These are phyloP conservation scores for Metallyticus violacea DNA, from an alignment of 2,888 invertebrate genomes.

Conservation along the genomic window DNA sequence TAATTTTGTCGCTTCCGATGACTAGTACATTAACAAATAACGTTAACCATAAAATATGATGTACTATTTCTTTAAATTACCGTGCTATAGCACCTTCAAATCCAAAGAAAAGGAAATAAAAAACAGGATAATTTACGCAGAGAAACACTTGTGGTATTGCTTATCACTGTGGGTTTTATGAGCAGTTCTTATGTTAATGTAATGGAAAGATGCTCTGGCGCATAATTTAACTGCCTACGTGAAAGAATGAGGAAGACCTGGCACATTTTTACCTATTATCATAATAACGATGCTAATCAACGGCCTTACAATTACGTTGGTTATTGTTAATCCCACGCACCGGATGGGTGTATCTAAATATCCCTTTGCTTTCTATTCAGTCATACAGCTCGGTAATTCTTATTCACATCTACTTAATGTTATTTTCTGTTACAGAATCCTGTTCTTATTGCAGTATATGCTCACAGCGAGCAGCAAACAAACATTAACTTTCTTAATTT, in stretches of 20 bases:
- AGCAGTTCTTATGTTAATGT: neutral
- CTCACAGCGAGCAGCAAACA: neutral
- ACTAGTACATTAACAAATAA: too few relatives aligned
- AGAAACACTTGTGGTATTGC: neutral
- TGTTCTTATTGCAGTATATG: neutral
- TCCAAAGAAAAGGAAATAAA: too few relatives aligned
- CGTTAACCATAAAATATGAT: too few relatives aligned
- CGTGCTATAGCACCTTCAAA: too few relatives aligned
- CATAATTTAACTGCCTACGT: neutral
- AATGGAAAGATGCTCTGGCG: neutral
- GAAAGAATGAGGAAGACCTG: neutral
- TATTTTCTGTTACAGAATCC: neutral
- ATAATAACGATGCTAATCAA: neutral
- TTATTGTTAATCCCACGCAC: neutral
- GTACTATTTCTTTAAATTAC: too few relatives aligned
- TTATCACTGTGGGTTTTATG: neutral
- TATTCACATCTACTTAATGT: neutral
- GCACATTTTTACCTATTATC: too few relatives aligned
- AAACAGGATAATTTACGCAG: neutral
- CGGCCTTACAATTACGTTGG: neutral
- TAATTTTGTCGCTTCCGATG: too few relatives aligned
- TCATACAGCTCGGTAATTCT: neutral
- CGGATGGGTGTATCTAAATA: neutral
- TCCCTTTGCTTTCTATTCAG: neutral
- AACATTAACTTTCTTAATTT: too few relatives aligned